Conservation (phyloP, 2,797 vertebrate genomes). For the Carcharodon carcharias region DNA sequence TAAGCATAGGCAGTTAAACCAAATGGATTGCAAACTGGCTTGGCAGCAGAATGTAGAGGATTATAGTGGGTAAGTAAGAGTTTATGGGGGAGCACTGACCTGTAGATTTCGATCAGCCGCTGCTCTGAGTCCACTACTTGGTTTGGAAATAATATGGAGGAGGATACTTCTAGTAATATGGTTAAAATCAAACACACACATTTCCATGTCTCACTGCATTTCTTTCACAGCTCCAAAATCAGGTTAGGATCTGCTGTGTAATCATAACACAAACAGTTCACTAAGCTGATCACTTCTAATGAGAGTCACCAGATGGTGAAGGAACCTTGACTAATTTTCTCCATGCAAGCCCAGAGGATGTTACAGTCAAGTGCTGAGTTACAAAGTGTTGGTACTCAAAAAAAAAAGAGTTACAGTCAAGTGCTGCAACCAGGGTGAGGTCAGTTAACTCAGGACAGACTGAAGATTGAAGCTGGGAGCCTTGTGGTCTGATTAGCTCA, state of each 20-base stretch:
- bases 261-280: background rate
- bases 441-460: background rate
- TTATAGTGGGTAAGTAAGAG: background rate
- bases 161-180: background rate
- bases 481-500: background rate
- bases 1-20: background rate
- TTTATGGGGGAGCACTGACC: background rate
- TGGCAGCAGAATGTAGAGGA: background rate
- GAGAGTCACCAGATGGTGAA: background rate
- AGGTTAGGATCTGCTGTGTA: background rate
- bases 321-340: background rate
- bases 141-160: background rate
- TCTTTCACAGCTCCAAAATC: slow-evolving; percentile 7
- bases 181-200: background rate
- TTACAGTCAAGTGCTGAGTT: background rate
- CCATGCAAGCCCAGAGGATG: background rate
- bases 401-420: background rate
- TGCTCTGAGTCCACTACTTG: background rate
- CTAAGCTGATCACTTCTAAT: background rate
- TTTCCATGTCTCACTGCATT: background rate
- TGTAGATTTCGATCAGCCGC: background rate
- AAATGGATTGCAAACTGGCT: background rate
- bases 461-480: background rate
- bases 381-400: too few relatives aligned
- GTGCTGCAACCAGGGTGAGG: background rate